Evolutionary conservation across 2,888 invertebrate genomes (phyloP), one percentile per base, ranked within the genome.

Genomic region (Callyntrura guangdongensis): DNA sequence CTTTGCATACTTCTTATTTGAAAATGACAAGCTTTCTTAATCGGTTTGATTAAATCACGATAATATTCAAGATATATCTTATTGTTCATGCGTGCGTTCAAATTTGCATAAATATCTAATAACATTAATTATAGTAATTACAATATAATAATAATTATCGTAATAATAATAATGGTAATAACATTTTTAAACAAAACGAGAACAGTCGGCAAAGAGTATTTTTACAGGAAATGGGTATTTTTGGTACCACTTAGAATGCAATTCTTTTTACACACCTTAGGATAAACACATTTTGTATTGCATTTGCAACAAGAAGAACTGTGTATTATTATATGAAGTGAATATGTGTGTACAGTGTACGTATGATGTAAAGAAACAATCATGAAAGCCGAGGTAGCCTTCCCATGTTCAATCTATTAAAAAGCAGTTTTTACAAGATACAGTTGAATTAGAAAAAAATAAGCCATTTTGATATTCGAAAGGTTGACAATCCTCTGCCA

Each of bases 131-230:
- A 61, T 17, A 83, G 36, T 82, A 59, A 45, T 17, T 53, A 49
- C 47, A 79, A 25, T 56, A 74, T 72, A 25, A 64, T 64, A 17
- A 11, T 49, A 59, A 59, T 81, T 14, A 77, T 77, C n/a, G n/a
- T 47, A 1, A 77, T 77, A 69, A 27, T 59, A 59, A n/a, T n/a
- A 59, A 59, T 12, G 59, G 59, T 79, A 83, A 45, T 25, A 81
- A 81, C 36, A 81, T 47, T 81, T 59, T 81, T 27, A 22, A 81
- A 81, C 22, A 81, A 81, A 81, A 81, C 81, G 81, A 81, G 56
- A 59, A 81, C 81, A 81, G 81, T 81, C 81, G 25, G 81, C 27
- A 59, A 81, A 81, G 81, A 81, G 81, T 81, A 81, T 81, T 81
- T 81, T n/a, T 81, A 81, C 81, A 81, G 81, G 81, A 59, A 81